Evolutionary conservation across 2,113 vertebrate genomes (phyloP), one percentile per base, ranked within the genome.

Genomic region (Gorsachius goisagi): DNA sequence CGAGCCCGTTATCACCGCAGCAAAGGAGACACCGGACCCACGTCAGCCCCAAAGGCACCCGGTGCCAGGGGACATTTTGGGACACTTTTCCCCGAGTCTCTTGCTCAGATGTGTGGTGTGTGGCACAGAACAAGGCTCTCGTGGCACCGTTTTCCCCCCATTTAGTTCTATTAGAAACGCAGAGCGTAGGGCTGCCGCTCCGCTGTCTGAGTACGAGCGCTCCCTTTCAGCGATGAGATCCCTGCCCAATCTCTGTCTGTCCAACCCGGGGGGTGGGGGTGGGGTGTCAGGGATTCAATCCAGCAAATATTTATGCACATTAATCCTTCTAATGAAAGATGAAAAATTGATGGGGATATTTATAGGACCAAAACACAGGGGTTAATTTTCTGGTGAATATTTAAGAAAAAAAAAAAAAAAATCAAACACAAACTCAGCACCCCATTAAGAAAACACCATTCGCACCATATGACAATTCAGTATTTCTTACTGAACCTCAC

Each of bases 61-160:
- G 4, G 21, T 3, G 3, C 1, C 78, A 15, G 35, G 6, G 64
- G 37, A 16, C 4, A 3, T 44, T n/a, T 23, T 26, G 45, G 67
- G n/a, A 76, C 45, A 24, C 5, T 44, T 49, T 24, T 19, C 17
- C 41, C 1, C 1, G 15, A 39, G 39, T 11, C 39, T 16, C 33
- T 32, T 47, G 13, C 41, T 30, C 60, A 44, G 58, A 21, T 32
- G 1, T 2, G 11, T 21, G 33, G 5, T 27, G 33, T 7, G 2
- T 56, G 59, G 83, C 18, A 5, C 6, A 39, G 23, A 39, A 73
- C 27, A 76, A 3, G 21, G 5, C 58, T 1, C 0, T 2, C 30
- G 16, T 12, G 1, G 4, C 32, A 32, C 1, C 1, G 4, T 39
- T 52, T 52, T 1, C 0, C 3, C 37, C 55, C 45, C 22, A 2